These are phyloP conservation scores for Caenorhabditis imperialis DNA, from an alignment of 2,888 invertebrate genomes.

Conservation along the genomic window DNA sequence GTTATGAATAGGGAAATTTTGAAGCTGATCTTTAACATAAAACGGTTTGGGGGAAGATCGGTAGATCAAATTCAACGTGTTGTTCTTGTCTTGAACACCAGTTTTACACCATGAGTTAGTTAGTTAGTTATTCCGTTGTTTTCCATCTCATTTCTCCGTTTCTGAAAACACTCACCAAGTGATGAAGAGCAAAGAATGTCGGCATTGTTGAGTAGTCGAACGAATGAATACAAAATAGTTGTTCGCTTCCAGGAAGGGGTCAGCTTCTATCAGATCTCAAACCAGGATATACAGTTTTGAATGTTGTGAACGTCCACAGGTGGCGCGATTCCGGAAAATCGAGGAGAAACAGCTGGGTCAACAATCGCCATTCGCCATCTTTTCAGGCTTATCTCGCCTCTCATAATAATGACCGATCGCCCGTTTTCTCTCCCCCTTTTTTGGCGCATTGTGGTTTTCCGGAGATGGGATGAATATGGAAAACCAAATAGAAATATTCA, in stretches of 20 bases:
- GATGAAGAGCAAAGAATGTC: conserved; percentile 47
- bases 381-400: conserved; percentile 41
- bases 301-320: conserved; percentile 41
- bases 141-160: no score
- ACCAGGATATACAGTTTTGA: conserved; percentile 55
- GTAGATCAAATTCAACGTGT: no score
- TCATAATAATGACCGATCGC: conserved; percentile 42
- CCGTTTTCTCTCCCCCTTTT: conserved; percentile 11
- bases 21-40: no score
- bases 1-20: no score
- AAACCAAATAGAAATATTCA: conserved; percentile 18
- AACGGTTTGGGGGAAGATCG: no score
- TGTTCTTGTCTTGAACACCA: no score
- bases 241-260: conserved; percentile 25
- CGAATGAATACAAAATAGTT: conserved; percentile 19
- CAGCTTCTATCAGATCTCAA: conserved; percentile 12
- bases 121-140: no score
- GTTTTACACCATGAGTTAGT: no score
- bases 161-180: conserved; percentile 21
- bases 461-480: conserved; percentile 14
- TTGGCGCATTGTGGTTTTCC: conserved; percentile 39
- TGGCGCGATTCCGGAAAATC: conserved; percentile 39
- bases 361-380: conserved; percentile 52
- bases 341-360: conserved; percentile 44
- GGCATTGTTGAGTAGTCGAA: conserved; percentile 49